Conservation (phyloP, 2,888 invertebrate species). For the Philaethria dido region DNA sequence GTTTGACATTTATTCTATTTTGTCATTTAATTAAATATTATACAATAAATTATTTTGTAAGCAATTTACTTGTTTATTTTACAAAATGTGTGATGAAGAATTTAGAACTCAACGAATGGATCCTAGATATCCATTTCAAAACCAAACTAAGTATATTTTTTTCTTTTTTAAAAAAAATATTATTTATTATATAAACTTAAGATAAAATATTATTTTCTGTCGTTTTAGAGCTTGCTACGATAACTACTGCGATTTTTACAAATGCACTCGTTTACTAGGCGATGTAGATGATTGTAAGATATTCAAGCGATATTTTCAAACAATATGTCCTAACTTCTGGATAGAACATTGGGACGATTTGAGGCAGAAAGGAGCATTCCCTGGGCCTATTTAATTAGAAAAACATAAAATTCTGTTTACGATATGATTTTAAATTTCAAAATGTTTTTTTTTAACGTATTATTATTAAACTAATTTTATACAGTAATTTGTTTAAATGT, state of each 20-base stretch:
- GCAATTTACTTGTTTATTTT: not conserved
- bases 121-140: slow-evolving; percentile 71
- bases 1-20: not conserved
- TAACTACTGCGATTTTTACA: slow-evolving; percentile 75
- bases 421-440: not conserved
- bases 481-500: not conserved
- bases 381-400: slow-evolving; percentile 63
- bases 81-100: slow-evolving; percentile 71
- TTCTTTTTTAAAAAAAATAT: not conserved
- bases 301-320: slow-evolving; percentile 77
- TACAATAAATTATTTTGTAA: not conserved
- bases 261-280: slow-evolving; percentile 68
- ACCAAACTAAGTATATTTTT: slow-evolving; percentile 69
- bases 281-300: slow-evolving; percentile 73
- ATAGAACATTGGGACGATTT: slow-evolving; percentile 73
- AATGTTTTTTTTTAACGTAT: not conserved
- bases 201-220: not conserved
- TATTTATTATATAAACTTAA: not conserved
- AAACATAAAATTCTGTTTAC: not conserved
- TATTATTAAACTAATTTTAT: not conserved
- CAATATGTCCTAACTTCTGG: slow-evolving; percentile 76
- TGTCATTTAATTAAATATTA: not conserved
- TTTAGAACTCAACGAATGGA: slow-evolving; percentile 73
- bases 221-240: slow-evolving; percentile 70
- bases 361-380: slow-evolving; percentile 71